Percentiles rank a stretch among this genome's conserved stretches.
Conservation (phyloP, 2,797 vertebrate species). For the Anomalospiza imberbis region DNA sequence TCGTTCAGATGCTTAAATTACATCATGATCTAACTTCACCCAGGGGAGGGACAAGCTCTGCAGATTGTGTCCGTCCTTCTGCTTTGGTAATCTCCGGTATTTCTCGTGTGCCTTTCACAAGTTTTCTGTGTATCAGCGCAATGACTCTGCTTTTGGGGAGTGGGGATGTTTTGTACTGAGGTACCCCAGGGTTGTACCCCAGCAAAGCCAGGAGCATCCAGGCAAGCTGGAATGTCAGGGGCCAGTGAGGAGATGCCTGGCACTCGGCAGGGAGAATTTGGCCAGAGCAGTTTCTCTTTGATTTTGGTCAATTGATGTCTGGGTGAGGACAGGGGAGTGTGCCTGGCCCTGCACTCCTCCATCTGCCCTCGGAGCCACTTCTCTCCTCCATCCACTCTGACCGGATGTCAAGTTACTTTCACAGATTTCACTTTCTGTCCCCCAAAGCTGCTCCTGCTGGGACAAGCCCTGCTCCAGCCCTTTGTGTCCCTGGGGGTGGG, state of each 20-base stretch:
- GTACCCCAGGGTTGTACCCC: not conserved
- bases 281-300: not conserved
- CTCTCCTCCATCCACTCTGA: accelerated
- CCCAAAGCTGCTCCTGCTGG: not conserved
- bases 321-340: accelerated
- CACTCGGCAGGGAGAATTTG: accelerated
- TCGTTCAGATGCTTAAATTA: constrained; percentile 43
- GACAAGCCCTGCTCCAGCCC: not conserved
- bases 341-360: accelerated
- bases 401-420: not conserved
- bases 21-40: constrained; percentile 31
- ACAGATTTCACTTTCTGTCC: not conserved
- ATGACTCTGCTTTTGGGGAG: accelerated
- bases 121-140: accelerated
- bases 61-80: not conserved
- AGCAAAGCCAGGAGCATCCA: not conserved
- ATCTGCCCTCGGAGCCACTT: accelerated
- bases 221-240: not conserved
- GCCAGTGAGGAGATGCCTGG: not conserved
- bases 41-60: not conserved
- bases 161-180: not conserved
- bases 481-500: not conserved
- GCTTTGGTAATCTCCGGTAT: not conserved
- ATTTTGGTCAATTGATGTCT: not conserved
- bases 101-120: not conserved